A percentile compares a stretch with the other conserved stretches of the same genome.
Conservation (phyloP, 2,797 vertebrate genomes). For the Hydrolagus colliei region DNA sequence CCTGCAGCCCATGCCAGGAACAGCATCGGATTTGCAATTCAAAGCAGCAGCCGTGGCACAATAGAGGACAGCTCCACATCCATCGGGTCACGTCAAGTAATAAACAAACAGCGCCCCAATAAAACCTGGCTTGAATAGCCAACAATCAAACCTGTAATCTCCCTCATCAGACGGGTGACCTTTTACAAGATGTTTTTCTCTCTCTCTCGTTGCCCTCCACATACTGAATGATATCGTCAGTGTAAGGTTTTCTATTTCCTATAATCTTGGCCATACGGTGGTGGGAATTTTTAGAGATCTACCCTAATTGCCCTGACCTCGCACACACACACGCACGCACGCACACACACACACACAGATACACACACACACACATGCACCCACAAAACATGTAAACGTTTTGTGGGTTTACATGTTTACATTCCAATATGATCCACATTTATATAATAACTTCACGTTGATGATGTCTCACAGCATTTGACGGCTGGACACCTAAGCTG, state of each 20-base stretch:
- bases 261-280: slow-evolving; percentile 19
- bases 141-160: slow-evolving; percentile 50
- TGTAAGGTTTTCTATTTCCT: slow-evolving; percentile 11
- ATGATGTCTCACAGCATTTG: too few relatives aligned
- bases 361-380: background rate
- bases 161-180: slow-evolving; percentile 54
- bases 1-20: background rate
- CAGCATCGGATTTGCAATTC: slow-evolving; percentile 64
- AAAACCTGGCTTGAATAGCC: slow-evolving; percentile 39
- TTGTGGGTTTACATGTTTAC: too few relatives aligned
- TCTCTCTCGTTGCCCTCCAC: slow-evolving; percentile 40
- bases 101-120: slow-evolving; percentile 61
- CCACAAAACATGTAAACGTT: too few relatives aligned
- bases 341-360: background rate
- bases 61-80: slow-evolving; percentile 61
- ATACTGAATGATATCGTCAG: slow-evolving; percentile 19
- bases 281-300: slow-evolving; percentile 14
- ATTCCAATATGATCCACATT: too few relatives aligned
- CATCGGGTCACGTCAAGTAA: slow-evolving; percentile 55
- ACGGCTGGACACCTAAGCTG: too few relatives aligned
- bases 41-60: slow-evolving; percentile 58
- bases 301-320: background rate
- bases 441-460: too few relatives aligned
- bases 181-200: slow-evolving; percentile 49
- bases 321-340: background rate